Base-by-base conservation (phyloP, 2,888 invertebrate species). In the Acrocera orbiculus region DNA sequence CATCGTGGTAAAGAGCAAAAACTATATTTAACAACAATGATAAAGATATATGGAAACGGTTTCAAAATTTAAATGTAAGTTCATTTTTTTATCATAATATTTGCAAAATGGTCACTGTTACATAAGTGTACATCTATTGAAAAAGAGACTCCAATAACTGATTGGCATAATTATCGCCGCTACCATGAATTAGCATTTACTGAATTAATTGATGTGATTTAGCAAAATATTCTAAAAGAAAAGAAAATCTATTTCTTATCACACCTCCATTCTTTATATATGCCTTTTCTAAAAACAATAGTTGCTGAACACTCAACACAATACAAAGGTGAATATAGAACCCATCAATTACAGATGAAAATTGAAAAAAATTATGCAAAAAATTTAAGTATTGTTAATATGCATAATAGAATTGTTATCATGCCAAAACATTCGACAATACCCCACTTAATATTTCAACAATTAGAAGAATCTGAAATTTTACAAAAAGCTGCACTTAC, bases 381-480 rank as follows among this genome's bases (percentile, higher is more conserved):
- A 27, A 15, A 27, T 14, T 27, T 27, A 27, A 13, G 6, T 15
- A 27, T 27, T 13, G 13, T 27, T 10, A 27, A 27, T 10, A 11
- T 27, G 27, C 5, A 27, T 27, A 27, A 27, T 14, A n/a, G 27
- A 27, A 27, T 27, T 14, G 15, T 27, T 27, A 15, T 27, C 15
- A 27, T 27, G 27, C 15, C 27, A 5, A 27, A 27, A 27, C 9
- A 27, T 13, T 27, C 27, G 8, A 27, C 27, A 7, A 20, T 20
- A 9, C 6, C 20, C 6, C 20, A 20, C 9, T 27, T 27, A 15
- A 14, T 27, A 27, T 27, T 27, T 15, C 14, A 27, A 27, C 27
- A 27, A 27, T 7, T 27, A 27, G 27, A 27, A 27, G 27, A 27
- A 27, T 27, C 15, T 27, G 27, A 27, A 27, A 5, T 27, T 27